phyloP scores from a whole-genome alignment of 2,888 invertebrate species.

The Sympetrum striolatum region DNA sequence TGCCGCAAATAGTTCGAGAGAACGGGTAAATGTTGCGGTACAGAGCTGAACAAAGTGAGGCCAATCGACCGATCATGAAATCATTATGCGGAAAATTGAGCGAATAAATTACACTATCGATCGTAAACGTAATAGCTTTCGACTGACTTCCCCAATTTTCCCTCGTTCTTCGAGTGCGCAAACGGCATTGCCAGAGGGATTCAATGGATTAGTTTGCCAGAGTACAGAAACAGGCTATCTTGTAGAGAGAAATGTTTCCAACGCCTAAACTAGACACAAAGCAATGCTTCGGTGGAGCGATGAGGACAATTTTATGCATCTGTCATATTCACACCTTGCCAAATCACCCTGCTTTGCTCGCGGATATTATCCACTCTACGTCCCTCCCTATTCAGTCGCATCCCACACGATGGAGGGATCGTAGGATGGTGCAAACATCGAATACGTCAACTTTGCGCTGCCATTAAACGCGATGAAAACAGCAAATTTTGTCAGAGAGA shows the following conservation, averaged over 20 bases:
- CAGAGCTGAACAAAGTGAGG: too few relatives aligned
- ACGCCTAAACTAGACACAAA: neutral
- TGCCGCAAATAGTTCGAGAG: too few relatives aligned
- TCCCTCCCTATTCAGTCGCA: neutral
- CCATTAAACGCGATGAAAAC: neutral
- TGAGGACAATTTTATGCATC: slow-evolving; percentile 2
- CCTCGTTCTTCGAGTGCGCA: neutral
- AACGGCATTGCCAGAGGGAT: neutral
- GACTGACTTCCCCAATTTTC: neutral
- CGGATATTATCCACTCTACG: neutral
- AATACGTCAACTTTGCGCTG: neutral
- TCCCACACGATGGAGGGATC: neutral
- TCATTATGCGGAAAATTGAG: too few relatives aligned
- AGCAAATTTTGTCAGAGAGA: neutral
- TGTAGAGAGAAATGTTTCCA: neutral
- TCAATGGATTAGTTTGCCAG: neutral
- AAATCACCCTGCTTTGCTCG: neutral
- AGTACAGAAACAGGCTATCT: neutral
- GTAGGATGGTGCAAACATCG: neutral
- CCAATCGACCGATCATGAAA: too few relatives aligned
- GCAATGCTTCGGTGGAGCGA: neutral
- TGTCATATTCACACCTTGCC: neutral
- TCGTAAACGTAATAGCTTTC: neutral
- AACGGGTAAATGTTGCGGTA: too few relatives aligned
- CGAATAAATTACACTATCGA: neutral